phyloP scores from a whole-genome alignment of 1,140 invertebrate species.

The Sarcophaga bullata region DNA sequence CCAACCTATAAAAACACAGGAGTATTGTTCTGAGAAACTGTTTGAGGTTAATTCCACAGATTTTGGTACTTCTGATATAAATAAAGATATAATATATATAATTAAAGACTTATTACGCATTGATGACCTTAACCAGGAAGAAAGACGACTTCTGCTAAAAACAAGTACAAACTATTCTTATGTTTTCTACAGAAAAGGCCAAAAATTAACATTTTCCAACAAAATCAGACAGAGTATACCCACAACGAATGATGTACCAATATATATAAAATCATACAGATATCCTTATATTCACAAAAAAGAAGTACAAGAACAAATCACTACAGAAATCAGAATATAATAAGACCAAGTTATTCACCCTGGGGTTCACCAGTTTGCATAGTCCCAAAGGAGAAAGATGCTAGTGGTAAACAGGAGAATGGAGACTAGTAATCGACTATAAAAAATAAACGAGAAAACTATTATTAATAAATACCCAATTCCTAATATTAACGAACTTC shows the following conservation, averaged over 20 bases:
- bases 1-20: no score
- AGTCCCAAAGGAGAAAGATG: conserved; percentile 52
- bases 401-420: conserved; percentile 48
- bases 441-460: conserved; percentile 51
- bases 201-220: no score
- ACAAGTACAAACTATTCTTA: background rate
- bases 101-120: background rate
- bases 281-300: no score
- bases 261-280: no score
- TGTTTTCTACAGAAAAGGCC: background rate
- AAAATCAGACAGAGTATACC: no score
- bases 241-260: no score
- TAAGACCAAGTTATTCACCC: no score
- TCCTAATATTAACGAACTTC: background rate
- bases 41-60: background rate
- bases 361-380: conserved; percentile 53
- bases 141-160: background rate
- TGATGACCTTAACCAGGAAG: background rate
- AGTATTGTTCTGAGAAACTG: background rate
- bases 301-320: no score
- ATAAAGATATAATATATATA: background rate
- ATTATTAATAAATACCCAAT: conserved; percentile 47
- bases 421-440: conserved; percentile 65
- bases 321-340: no score
- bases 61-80: background rate